Base-by-base conservation (phyloP, 2,113 vertebrate genomes). In the Vidua chalybeata region DNA sequence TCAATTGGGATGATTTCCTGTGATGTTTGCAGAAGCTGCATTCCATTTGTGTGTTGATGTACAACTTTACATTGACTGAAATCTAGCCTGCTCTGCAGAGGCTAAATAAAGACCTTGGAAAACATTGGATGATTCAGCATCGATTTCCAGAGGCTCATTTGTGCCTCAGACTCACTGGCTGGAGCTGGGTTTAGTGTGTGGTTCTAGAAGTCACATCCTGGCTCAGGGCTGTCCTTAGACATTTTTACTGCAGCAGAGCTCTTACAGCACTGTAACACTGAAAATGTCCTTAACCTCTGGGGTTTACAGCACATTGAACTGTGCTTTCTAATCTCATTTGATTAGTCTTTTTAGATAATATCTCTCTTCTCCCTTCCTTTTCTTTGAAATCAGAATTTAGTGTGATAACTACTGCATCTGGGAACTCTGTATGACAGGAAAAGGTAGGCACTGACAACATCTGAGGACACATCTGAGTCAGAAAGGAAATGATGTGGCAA, bases 1-100 rank as follows among this genome's bases (percentile, higher is more conserved):
- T 33, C 26, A 67, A 17, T 3, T 66, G 30, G 20, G 37, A 4
- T 52, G 15, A 68, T 73, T 89, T 87, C 73, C 73, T 82, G 28
- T 56, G 66, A 12, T 1, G 8, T 84, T 64, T 2, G 0, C 52
- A 68, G 68, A 93, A 64, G 9, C 6, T 4, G 0, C 1, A 2
- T 64, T 78, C 58, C 56, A 56, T 45, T 79, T 43, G 30, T 55
- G 21, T 26, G 15, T 54, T 73, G 45, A 87, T 0, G 1, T n/a
- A 31, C 39, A 89, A 7, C 4, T 31, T 82, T 68, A 27, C 7
- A 1, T 76, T 30, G 49, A 46, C 43, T 94, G 62, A 93, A 37
- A 31, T 76, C 62, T 58, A 68, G 22, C 81, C 56, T 82, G 51
- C 31, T 55, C 33, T 73, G 19, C 35, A 62, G n/a, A 69, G 55